Conservation (phyloP, 2,797 vertebrate species). For the Pangasius mekongensis region DNA sequence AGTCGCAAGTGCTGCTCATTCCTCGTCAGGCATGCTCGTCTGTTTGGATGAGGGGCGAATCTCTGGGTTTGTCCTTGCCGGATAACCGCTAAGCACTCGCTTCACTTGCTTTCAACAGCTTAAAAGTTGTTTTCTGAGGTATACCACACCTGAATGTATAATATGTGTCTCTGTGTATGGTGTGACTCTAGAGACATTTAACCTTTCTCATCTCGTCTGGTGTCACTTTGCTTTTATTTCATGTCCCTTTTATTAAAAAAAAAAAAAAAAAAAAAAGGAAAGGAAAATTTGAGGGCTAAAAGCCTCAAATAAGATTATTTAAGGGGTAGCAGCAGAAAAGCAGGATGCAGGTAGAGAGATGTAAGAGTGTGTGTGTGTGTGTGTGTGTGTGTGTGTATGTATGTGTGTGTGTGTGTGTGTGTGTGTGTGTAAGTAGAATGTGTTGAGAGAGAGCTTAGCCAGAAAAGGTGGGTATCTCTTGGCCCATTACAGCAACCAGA, state of each 20-base stretch:
- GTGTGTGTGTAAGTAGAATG: slow-evolving; percentile 43
- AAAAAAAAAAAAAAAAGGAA: neutral
- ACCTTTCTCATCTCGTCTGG: slow-evolving; percentile 25
- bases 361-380: slow-evolving; percentile 10
- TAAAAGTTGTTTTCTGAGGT: neutral
- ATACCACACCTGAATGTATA: slow-evolving; percentile 54
- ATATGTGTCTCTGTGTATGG: slow-evolving; percentile 29
- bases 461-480: slow-evolving; percentile 33
- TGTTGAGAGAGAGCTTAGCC: slow-evolving; percentile 49
- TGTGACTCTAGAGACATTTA: slow-evolving; percentile 37
- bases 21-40: slow-evolving; percentile 51
- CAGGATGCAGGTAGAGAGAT: neutral
- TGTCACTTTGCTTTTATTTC: slow-evolving; percentile 30
- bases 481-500: slow-evolving; percentile 8
- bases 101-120: slow-evolving; percentile 14
- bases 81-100: slow-evolving; percentile 8
- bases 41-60: slow-evolving; percentile 48
- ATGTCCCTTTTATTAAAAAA: slow-evolving; percentile 2
- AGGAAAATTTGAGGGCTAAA: neutral
- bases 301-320: slow-evolving; percentile 18
- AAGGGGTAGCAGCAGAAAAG: slow-evolving; percentile 9
- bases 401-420: neutral
- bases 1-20: slow-evolving; percentile 45
- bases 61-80: slow-evolving; percentile 45
- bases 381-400: slow-evolving; percentile 7